Percentiles rank a stretch among this genome's conserved stretches.
Conservation (phyloP, 2,888 invertebrate genomes). For the Epirrita christyi region DNA sequence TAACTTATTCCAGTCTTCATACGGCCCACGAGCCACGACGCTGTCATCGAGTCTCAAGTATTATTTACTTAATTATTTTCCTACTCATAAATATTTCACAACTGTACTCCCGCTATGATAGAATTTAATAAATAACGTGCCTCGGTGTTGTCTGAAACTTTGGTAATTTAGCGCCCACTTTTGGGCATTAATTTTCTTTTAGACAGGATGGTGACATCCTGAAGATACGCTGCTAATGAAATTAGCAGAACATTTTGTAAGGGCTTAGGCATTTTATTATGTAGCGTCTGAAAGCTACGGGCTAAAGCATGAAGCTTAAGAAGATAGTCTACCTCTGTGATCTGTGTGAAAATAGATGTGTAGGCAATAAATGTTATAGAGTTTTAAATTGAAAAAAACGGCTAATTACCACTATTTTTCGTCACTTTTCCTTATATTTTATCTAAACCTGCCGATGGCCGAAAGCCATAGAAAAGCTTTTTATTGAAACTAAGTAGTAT, state of each 20-base stretch:
- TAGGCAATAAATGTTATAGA: too few species aligned
- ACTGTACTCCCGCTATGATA: slow-evolving; percentile 10
- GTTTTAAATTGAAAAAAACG: too few species aligned
- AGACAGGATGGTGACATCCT: slow-evolving; percentile 10
- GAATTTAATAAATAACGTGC: slow-evolving; percentile 53
- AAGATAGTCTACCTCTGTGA: too few species aligned
- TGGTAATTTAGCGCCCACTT: slow-evolving; percentile 48
- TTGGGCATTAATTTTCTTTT: slow-evolving; percentile 50
- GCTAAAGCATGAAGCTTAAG: neutral
- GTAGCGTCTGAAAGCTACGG: neutral
- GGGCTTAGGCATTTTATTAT: neutral
- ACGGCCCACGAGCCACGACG: too few species aligned
- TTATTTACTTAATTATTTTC: neutral
- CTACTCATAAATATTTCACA: neutral
- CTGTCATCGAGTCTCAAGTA: too few species aligned
- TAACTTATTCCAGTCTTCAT: too few species aligned
- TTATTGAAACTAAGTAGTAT: too few species aligned
- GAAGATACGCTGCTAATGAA: slow-evolving; percentile 19
- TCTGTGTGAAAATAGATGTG: too few species aligned
- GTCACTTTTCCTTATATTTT: too few species aligned
- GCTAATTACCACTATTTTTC: too few species aligned
- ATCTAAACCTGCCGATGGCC: too few species aligned
- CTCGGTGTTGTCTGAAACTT: slow-evolving; percentile 44
- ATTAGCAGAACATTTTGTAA: neutral
- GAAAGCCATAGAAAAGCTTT: too few species aligned